These are phyloP conservation scores for Tricholaema leucomelas DNA, from an alignment of 2,113 vertebrate genomes.

Conservation along the genomic window DNA sequence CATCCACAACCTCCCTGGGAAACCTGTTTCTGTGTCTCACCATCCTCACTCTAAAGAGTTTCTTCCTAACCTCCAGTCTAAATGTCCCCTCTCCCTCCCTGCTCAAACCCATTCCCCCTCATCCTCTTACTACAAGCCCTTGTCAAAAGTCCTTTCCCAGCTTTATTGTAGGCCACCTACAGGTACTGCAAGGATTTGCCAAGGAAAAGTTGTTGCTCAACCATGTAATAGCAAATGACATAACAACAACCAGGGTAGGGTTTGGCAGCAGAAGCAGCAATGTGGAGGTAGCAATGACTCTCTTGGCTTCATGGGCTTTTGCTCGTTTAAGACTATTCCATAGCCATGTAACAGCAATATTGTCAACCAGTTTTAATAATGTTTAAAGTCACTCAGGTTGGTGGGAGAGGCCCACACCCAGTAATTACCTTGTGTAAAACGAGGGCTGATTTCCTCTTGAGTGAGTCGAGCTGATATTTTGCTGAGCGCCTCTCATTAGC, in stretches of 20 bases:
- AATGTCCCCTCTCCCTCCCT: no score
- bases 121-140: no score
- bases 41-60: no score
- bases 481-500: constrained; percentile 45
- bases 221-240: neutral
- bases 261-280: neutral
- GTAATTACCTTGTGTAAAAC: neutral
- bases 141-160: no score
- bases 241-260: neutral
- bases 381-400: neutral
- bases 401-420: neutral
- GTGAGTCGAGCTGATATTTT: constrained; percentile 43
- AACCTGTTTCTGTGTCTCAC: no score
- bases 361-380: neutral
- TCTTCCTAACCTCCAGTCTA: no score
- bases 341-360: neutral
- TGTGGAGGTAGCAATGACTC: neutral
- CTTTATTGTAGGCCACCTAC: no score
- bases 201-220: neutral
- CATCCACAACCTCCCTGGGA: no score
- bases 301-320: neutral
- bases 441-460: neutral
- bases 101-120: no score
- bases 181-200: no score
- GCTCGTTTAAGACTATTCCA: neutral